These are phyloP conservation scores for Sebastes hubbsi DNA, from an alignment of 2,797 vertebrate species.

Conservation along the genomic window DNA sequence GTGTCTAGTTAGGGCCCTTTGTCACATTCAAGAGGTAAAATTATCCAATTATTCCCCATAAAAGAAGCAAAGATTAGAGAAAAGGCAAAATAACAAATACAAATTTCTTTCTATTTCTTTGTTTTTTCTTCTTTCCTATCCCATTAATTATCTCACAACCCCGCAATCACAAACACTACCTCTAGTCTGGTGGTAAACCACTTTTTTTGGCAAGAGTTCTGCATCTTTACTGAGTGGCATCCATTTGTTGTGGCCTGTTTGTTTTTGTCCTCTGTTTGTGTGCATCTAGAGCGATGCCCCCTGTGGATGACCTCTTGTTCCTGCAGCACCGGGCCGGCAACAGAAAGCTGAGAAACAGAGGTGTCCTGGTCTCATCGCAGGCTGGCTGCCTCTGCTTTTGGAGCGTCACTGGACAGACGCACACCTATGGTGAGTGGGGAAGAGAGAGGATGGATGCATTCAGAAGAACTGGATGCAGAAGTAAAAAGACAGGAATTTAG, in stretches of 20 bases:
- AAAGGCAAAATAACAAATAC: not conserved
- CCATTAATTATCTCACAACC: not conserved
- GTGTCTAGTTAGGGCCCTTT: not conserved
- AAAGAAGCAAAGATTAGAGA: not conserved
- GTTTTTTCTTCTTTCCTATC: not conserved
- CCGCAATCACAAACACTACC: not conserved
- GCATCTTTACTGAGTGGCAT: not conserved
- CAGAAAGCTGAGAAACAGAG: constrained; percentile 45
- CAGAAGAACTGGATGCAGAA: not conserved
- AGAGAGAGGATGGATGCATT: not conserved
- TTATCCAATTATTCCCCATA: not conserved
- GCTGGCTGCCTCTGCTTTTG: constrained; percentile 60
- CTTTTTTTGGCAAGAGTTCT: not conserved
- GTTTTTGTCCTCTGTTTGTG: not conserved
- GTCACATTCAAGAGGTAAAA: not conserved
- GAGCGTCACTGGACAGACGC: constrained; percentile 52
- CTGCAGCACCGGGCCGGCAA: constrained; percentile 58
- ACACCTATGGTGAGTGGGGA: constrained; percentile 46
- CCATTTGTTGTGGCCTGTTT: not conserved
- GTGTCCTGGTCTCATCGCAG: constrained; percentile 60
- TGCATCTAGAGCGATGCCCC: constrained; percentile 27
- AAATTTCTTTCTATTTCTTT: not conserved
- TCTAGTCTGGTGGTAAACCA: not conserved
- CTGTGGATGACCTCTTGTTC: constrained; percentile 66
- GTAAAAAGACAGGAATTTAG: not conserved